These are phyloP conservation scores for Morpho helenor DNA, from an alignment of 2,888 invertebrate species.

Conservation along the genomic window DNA sequence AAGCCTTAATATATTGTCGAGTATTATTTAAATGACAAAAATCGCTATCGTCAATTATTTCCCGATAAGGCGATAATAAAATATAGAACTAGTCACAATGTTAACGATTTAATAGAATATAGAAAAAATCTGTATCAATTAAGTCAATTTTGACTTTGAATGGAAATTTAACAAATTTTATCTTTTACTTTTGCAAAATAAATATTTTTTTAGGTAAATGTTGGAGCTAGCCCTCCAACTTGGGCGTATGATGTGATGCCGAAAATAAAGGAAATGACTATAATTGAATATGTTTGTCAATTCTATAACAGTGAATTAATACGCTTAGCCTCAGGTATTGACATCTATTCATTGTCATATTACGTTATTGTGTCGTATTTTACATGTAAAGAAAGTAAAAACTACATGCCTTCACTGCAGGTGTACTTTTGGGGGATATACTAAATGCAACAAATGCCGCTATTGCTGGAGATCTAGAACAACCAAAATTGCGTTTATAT, in stretches of 20 bases:
- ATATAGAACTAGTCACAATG: too few species aligned
- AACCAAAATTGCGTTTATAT: conserved; percentile 68
- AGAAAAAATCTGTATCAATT: too few species aligned
- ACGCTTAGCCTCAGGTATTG: conserved; percentile 56
- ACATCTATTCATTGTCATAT: too few species aligned
- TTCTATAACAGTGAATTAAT: conserved; percentile 54
- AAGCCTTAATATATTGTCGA: too few species aligned
- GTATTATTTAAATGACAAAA: too few species aligned
- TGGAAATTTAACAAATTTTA: too few species aligned
- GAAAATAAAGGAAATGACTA: conserved; percentile 64
- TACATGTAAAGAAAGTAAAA: not conserved
- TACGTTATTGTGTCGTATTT: not conserved
- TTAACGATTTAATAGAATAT: too few species aligned
- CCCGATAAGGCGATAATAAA: too few species aligned
- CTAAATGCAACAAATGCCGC: conserved; percentile 61
- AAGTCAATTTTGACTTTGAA: too few species aligned
- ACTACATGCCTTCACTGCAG: conserved; percentile 41
- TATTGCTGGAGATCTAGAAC: conserved; percentile 54
- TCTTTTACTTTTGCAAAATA: not conserved
- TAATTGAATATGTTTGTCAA: conserved; percentile 61
- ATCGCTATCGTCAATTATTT: too few species aligned
- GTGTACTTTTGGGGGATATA: conserved; percentile 70
- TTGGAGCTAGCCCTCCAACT: conserved; percentile 52
- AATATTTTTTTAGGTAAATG: conserved; percentile 54
- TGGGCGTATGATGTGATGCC: conserved; percentile 63